Conservation (phyloP, 2,888 invertebrate genomes). For the Acrobasis consociella region DNA sequence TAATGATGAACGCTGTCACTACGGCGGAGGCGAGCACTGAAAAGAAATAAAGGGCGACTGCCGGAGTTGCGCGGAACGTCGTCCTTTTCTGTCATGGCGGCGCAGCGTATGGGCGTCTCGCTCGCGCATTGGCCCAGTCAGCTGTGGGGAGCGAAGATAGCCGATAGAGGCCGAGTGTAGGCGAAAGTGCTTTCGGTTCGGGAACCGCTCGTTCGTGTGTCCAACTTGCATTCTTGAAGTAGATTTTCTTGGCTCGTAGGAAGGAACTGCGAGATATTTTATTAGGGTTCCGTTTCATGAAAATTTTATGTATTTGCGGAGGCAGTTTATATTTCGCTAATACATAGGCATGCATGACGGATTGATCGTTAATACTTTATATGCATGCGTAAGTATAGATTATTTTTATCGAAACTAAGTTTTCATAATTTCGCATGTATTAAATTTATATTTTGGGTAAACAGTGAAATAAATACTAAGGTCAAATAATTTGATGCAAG, state of each 20-base stretch:
- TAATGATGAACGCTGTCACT: constrained; percentile 73
- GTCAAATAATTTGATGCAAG: too few species aligned
- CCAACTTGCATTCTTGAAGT: constrained; percentile 53
- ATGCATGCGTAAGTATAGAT: too few species aligned
- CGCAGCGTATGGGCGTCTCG: constrained; percentile 45
- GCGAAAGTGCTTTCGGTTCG: constrained; percentile 71
- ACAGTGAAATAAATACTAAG: too few species aligned
- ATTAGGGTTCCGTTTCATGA: constrained; percentile 37
- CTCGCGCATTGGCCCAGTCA: constrained; percentile 67
- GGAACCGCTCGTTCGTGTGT: constrained; percentile 51
- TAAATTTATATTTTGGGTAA: too few species aligned
- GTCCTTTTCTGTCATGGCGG: constrained; percentile 47
- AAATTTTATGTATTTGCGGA: not conserved
- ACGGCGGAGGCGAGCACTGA: constrained; percentile 71
- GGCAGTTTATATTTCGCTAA: too few species aligned
- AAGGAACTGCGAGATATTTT: constrained; percentile 40
- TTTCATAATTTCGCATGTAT: too few species aligned
- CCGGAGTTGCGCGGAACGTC: constrained; percentile 63
- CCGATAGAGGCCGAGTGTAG: constrained; percentile 67
- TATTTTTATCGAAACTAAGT: too few species aligned
- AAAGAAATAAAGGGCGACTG: constrained; percentile 78
- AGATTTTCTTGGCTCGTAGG: constrained; percentile 43
- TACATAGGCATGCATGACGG: too few species aligned
- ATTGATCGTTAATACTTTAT: too few species aligned
- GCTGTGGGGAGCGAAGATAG: constrained; percentile 73